Base-by-base conservation (phyloP, 1,140 invertebrate genomes). In the Adelges cooleyi region DNA sequence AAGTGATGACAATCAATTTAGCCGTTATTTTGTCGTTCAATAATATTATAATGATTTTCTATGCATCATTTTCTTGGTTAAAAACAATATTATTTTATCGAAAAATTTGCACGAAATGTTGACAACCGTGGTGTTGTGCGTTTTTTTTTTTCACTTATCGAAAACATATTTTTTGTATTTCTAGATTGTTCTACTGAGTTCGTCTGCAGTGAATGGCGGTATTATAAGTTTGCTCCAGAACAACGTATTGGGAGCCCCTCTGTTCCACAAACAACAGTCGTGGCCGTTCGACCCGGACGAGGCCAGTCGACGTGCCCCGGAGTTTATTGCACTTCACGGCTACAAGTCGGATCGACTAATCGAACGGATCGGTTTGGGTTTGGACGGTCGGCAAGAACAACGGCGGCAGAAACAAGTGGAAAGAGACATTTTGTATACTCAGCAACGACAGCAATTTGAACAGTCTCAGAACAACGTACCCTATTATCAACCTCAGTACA, bases 261-360 rank as follows among this genome's bases (percentile, higher is more conserved):
- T 44, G 15, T 62, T 66, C 42, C 67, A 66, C 66, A 54, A 62
- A 11, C 56, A 68, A 20, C 69, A 70, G 62, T 65, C 49, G 49
- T 71, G 70, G 70, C 23, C 66, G 65, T 70, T 71, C 53, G 70
- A 71, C 52, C 70, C 70, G 8, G 38, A 68, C 38, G 70, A 67
- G 13, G 67, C 40, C n/a, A 22, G 11, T 8, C 59, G 70, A 13
- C 48, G 69, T 17, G 65, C 66, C 2, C 59, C 65, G 18, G 70
- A 69, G 38, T 71, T 71, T 51, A 65, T 68, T 36, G 66, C 56
- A 6, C n/a, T 69, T n/a, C 62, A 71, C 67, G 71, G 71, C 11
- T 51, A 68, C 42, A 65, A 59, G 15, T 69, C 69, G 4, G 52
- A 67, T 27, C 40, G 29, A n/a, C 67, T 70, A 40, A 69, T 71